Evolutionary conservation across 2,113 vertebrate species (phyloP).

Genomic region (Notiomystis cincta): DNA sequence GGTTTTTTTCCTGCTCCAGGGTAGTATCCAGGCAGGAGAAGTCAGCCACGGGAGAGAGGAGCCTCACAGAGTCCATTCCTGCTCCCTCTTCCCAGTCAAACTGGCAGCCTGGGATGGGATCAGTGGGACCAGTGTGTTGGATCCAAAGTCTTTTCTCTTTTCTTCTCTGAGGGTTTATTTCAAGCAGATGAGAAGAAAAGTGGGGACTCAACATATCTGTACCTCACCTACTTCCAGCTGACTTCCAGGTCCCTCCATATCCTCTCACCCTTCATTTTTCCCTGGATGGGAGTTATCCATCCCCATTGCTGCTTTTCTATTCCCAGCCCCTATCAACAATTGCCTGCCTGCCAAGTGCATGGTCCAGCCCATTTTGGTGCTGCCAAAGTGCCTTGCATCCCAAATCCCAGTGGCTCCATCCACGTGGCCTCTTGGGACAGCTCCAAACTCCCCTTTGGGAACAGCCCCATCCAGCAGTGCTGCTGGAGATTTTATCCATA

Average conservation of each 20-base stretch:
- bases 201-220: not conserved
- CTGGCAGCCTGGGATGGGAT: not conserved
- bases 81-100: not conserved
- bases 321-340: not conserved
- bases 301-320: not conserved
- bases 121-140: not conserved
- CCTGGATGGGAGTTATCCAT: not conserved
- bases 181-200: not conserved
- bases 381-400: not conserved
- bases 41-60: not conserved
- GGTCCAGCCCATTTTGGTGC: not conserved
- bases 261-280: not conserved
- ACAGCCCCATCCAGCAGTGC: not conserved
- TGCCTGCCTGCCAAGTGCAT: not conserved
- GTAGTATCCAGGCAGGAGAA: not conserved
- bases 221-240: not conserved
- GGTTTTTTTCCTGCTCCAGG: not conserved
- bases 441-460: not conserved
- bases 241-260: accelerated
- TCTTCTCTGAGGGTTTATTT: not conserved
- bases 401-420: not conserved
- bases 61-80: not conserved
- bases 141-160: not conserved
- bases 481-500: not conserved
- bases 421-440: not conserved